These are phyloP conservation scores for Hyposoter didymator DNA, from an alignment of 2,888 invertebrate genomes.

Conservation along the genomic window DNA sequence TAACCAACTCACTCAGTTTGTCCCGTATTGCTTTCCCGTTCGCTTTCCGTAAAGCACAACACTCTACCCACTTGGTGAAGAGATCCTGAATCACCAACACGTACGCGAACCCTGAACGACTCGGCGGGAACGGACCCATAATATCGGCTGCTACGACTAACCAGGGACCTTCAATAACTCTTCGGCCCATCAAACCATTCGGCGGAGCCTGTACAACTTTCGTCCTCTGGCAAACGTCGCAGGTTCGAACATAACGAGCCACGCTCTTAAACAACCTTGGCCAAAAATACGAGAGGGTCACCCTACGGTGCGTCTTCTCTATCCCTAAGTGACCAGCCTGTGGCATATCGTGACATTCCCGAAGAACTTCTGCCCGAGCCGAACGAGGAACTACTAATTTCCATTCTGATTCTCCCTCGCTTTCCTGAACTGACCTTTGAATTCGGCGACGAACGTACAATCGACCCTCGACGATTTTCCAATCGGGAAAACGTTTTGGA, in stretches of 20 bases:
- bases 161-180: conserved; percentile 63
- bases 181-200: conserved; percentile 45
- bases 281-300: conserved; percentile 68
- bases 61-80: conserved; percentile 68
- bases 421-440: neutral
- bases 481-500: conserved; percentile 1
- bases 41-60: conserved; percentile 55
- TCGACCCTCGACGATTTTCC: conserved; percentile 43
- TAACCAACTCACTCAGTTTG: neutral
- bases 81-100: conserved; percentile 70
- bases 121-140: conserved; percentile 70
- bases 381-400: conserved; percentile 42
- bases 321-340: conserved; percentile 60
- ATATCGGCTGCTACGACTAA: conserved; percentile 67
- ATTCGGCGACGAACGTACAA: conserved; percentile 4
- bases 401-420: neutral
- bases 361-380: neutral
- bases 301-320: conserved; percentile 67
- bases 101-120: conserved; percentile 49
- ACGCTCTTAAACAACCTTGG: conserved; percentile 63
- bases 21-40: neutral
- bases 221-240: conserved; percentile 58
- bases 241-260: conserved; percentile 60
- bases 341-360: conserved; percentile 52
- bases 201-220: conserved; percentile 55